Base-by-base conservation (phyloP, 2,113 vertebrate genomes). In the Rhinolophus sinicus region DNA sequence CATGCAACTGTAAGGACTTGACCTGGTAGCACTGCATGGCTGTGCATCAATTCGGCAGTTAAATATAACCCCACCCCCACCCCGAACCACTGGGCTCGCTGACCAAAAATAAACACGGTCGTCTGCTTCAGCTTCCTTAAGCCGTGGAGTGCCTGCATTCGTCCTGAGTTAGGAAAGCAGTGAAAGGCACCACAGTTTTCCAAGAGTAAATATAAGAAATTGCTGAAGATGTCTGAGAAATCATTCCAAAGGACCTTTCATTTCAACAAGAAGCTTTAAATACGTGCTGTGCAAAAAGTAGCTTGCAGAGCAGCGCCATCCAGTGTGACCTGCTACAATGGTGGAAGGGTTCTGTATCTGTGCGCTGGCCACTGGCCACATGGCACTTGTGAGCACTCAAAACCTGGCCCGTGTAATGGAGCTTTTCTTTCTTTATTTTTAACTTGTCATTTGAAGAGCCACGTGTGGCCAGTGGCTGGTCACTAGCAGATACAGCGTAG, bases 101-200 rank as follows among this genome's bases (percentile, higher is more conserved):
- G 78, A 93, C 93, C 92, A 91, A 85, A 96, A 96, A 97, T 97
- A 98, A 97, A 96, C 96, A 89, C 86, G 90, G 86, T 89, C 93
- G 95, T 96, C 82, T 89, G 95, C 96, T 97, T 97, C 67, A 70
- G 73, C 85, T 96, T 0, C 88, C 64, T 62, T 87, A 64, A 93
- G 89, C 93, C 95, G 75, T 94, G 52, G 88, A 96, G 47, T 86
- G 58, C 52, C 73, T 78, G 16, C n/a, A 62, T 75, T 82, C 70
- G 10, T 96, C 22, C 78, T 95, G 58, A 83, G 52, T 83, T 35
- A 44, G 90, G 85, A 95, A 95, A 90, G 78, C 54, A 47, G 5
- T 78, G 21, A 75, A 91, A 96, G 77, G 33, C 58, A 52, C 89
- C 75, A 52, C 76, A 22, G 6, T 94, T 97, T 95, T 96, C 70